These are phyloP conservation scores for Galbula dea DNA, from an alignment of 2,113 vertebrate genomes.

Conservation along the genomic window DNA sequence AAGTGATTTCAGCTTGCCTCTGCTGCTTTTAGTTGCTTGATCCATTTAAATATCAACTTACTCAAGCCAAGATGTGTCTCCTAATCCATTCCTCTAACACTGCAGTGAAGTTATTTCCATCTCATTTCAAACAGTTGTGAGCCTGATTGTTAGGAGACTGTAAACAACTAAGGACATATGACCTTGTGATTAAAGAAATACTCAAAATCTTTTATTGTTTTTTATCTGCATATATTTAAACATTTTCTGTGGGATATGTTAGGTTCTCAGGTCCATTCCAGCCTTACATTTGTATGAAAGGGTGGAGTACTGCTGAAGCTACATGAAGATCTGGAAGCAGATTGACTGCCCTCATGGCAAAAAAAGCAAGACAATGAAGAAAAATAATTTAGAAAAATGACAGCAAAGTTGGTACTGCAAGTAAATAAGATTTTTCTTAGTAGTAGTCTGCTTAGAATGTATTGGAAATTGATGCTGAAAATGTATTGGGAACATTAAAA, in stretches of 20 bases:
- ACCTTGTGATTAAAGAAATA: background rate
- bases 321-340: background rate
- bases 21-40: background rate
- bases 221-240: background rate
- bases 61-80: background rate
- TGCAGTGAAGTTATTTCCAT: background rate
- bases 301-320: background rate
- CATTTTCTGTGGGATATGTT: background rate
- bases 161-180: background rate
- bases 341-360: background rate
- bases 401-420: background rate
- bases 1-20: background rate
- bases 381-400: background rate
- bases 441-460: background rate
- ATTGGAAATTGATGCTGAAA: background rate
- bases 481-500: background rate
- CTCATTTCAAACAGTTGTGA: background rate
- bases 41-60: background rate
- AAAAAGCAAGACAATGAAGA: background rate
- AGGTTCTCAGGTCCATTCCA: background rate
- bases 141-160: background rate
- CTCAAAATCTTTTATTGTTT: background rate
- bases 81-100: background rate
- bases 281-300: background rate
- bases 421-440: background rate